These are phyloP conservation scores for Crotophaga sulcirostris DNA, from an alignment of 2,113 vertebrate species.

Conservation along the genomic window DNA sequence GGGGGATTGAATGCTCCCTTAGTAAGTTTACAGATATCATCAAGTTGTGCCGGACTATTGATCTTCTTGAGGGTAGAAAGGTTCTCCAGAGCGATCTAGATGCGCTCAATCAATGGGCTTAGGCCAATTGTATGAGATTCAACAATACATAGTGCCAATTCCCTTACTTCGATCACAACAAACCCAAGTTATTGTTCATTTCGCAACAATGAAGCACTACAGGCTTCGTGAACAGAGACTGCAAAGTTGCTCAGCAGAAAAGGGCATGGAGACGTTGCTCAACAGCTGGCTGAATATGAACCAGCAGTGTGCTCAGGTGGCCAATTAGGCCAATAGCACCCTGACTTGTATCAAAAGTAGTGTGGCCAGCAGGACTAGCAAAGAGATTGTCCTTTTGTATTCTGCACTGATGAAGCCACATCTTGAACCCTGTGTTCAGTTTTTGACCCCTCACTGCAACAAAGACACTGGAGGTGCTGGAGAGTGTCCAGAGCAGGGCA, in stretches of 20 bases:
- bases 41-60: fast-evolving
- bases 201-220: fast-evolving
- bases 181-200: too few relatives aligned
- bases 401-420: neutral
- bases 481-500: neutral
- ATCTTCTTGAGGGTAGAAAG: neutral
- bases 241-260: neutral
- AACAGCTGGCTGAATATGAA: neutral
- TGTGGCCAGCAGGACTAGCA: neutral
- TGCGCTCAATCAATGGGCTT: fast-evolving
- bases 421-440: neutral
- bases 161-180: neutral
- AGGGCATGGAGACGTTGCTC: neutral
- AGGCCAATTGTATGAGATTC: neutral
- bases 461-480: neutral
- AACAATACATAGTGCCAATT: too few relatives aligned
- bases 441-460: neutral
- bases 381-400: neutral
- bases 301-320: neutral
- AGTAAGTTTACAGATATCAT: too few relatives aligned
- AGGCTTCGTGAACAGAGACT: neutral
- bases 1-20: neutral
- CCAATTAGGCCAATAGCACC: neutral
- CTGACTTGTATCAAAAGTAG: too few relatives aligned
- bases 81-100: neutral